A percentile compares a stretch with the other conserved stretches of the same genome.
These are phyloP conservation scores for Cheilosia pagana DNA, from an alignment of 2,888 invertebrate species.

Conservation along the genomic window DNA sequence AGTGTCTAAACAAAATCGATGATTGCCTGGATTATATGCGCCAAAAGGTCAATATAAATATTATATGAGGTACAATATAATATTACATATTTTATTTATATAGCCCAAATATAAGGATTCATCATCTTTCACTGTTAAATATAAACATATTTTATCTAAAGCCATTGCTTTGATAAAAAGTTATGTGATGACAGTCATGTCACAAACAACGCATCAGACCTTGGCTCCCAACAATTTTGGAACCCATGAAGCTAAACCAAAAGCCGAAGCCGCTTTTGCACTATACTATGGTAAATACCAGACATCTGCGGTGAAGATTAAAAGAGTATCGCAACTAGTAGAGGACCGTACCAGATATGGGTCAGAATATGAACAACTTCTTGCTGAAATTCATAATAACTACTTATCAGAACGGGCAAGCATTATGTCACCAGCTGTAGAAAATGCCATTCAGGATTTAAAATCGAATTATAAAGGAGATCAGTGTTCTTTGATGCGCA, in stretches of 20 bases:
- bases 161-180: slow-evolving; percentile 91
- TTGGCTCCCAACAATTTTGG: slow-evolving; percentile 82
- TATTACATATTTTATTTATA: slow-evolving; percentile 40
- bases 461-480: slow-evolving; percentile 88
- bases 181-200: slow-evolving; percentile 90
- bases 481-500: slow-evolving; percentile 92
- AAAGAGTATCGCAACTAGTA: slow-evolving; percentile 91
- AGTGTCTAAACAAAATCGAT: slow-evolving; percentile 92
- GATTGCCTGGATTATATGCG: slow-evolving; percentile 93
- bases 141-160: slow-evolving; percentile 92
- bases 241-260: slow-evolving; percentile 79
- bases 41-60: slow-evolving; percentile 86
- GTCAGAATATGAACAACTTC: slow-evolving; percentile 89
- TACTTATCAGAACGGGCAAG: slow-evolving; percentile 90
- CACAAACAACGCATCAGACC: slow-evolving; percentile 91
- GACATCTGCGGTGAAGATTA: slow-evolving; percentile 93
- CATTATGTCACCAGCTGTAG: slow-evolving; percentile 89
- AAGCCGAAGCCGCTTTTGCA: slow-evolving; percentile 89
- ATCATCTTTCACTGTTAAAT: slow-evolving; percentile 91
- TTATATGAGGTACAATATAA: background rate
- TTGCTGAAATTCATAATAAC: slow-evolving; percentile 92
- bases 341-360: slow-evolving; percentile 90
- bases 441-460: slow-evolving; percentile 88
- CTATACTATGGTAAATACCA: slow-evolving; percentile 98
- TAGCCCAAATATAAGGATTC: slow-evolving; percentile 94